Base-by-base conservation (phyloP, 30 jellyfish, hydroid and myxozoan genomes). In the Clytia hemisphaerica region DNA sequence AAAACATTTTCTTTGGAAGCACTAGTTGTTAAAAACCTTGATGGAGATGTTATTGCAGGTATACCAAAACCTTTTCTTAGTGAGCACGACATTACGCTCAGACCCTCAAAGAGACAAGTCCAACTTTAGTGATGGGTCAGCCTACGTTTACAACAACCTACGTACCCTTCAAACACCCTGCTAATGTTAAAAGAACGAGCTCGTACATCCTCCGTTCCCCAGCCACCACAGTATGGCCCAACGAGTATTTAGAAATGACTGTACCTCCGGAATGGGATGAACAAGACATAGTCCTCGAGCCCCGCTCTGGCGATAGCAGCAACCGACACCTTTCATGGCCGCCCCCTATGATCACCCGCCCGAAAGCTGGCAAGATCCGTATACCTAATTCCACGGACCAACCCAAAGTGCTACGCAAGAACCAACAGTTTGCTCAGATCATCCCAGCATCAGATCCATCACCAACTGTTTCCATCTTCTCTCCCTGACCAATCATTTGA, bases 111-210 rank as follows among this genome's bases (percentile, higher is more conserved):
- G 22, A 50, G 65, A 9, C 28, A 50, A 28, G 22, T 50, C 15
- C 12, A 50, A 15, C 22, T 50, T 50, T 24, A 15, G 65, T 9
- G 65, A 50, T 6, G 65, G 65, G 14, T 50, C 65, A 21, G 27
- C 65, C 15, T 50, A 50, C 65, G 15, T 9, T 28, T 50, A 50
- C 65, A 50, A 28, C 69, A 27, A 55, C n/a, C n/a, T n/a, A n/a
- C n/a, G n/a, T 19, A 24, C 54, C n/a, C 4, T 21, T 14, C 4
- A 16, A 27, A 36, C 24, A 42, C 15, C 24, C 6, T 32, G 3
- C n/a, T 15, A 4, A 36, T 3, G 69, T 55, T 24, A 27, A 32
- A 15, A 15, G 31, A 4, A 55, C 69, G 2, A 16, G 37, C 24
- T 15, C 40, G 6, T 42, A 55, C 4, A 24, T 55, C 40, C 69